Conservation (phyloP, 2,888 invertebrate species). For the Dyspetes luteomarginatus region DNA sequence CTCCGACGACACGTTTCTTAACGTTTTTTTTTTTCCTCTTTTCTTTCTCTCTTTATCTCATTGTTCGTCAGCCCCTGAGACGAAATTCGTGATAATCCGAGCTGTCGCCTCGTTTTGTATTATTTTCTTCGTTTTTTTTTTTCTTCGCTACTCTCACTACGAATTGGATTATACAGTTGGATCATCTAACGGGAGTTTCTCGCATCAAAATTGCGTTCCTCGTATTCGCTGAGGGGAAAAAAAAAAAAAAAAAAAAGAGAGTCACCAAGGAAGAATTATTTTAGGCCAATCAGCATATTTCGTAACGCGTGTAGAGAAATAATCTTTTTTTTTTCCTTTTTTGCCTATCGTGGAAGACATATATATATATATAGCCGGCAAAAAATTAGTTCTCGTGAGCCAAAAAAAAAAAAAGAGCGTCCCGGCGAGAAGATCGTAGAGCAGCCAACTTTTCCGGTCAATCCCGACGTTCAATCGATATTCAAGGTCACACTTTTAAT, state of each 20-base stretch:
- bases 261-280: background rate
- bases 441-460: constrained; percentile 16
- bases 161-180: background rate
- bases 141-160: constrained; percentile 20
- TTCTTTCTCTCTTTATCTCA: constrained; percentile 1
- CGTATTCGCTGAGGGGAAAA: background rate
- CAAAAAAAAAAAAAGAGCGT: constrained; percentile 1
- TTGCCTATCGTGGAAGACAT: background rate
- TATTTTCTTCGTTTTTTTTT: constrained; percentile 17
- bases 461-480: constrained; percentile 48
- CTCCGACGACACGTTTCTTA: background rate
- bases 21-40: background rate
- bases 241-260: background rate
- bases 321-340: too few relatives aligned
- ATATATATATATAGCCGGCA: too few relatives aligned
- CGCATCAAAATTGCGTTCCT: background rate
- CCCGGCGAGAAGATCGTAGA: background rate
- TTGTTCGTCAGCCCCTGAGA: background rate
- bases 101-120: constrained; percentile 24
- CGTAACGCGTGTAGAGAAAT: background rate
- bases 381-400: background rate
- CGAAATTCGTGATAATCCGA: background rate
- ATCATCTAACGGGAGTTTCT: constrained; percentile 8
- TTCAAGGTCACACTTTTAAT: constrained; percentile 57
- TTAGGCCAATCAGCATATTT: background rate